Conservation (phyloP, 2,113 vertebrate species). For the Zingel zingel region DNA sequence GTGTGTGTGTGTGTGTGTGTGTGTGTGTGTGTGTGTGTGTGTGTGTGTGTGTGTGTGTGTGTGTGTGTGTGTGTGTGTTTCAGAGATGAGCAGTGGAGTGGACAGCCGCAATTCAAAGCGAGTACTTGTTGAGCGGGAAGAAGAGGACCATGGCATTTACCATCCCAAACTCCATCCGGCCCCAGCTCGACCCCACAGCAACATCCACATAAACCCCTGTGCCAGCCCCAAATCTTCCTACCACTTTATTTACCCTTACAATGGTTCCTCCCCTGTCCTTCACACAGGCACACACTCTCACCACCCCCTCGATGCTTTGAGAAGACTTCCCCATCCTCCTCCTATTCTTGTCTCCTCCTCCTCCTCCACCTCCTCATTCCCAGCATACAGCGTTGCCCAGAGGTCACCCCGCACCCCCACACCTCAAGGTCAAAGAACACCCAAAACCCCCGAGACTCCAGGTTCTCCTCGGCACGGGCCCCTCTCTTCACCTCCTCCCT, state of each 20-base stretch:
- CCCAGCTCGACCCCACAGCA: conserved; percentile 63
- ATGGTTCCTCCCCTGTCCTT: conserved; percentile 71
- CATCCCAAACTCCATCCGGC: conserved; percentile 71
- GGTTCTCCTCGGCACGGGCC: conserved; percentile 69
- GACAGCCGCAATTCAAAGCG: conserved; percentile 69
- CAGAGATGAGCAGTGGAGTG: conserved; percentile 68
- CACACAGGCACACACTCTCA: conserved; percentile 71
- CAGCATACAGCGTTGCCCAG: conserved; percentile 67
- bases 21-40: no score
- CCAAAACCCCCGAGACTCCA: conserved; percentile 78
- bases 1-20: neutral
- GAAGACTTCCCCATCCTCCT: conserved; percentile 74
- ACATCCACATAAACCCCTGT: conserved; percentile 61
- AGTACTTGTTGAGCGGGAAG: conserved; percentile 56
- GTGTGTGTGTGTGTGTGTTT: conserved; percentile 8
- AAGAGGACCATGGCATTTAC: conserved; percentile 66
- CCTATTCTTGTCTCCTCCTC: conserved; percentile 60
- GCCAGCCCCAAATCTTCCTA: conserved; percentile 69
- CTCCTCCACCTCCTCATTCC: conserved; percentile 64
- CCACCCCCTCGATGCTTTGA: conserved; percentile 71
- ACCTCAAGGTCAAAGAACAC: conserved; percentile 78
- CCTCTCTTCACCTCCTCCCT: conserved; percentile 66
- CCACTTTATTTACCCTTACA: conserved; percentile 73
- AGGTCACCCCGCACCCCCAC: conserved; percentile 76
- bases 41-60: neutral